Percentiles rank a stretch among this genome's conserved stretches.
Evolutionary conservation across 2,888 invertebrate genomes (phyloP).

Genomic region (Iphiclides podalirius): DNA sequence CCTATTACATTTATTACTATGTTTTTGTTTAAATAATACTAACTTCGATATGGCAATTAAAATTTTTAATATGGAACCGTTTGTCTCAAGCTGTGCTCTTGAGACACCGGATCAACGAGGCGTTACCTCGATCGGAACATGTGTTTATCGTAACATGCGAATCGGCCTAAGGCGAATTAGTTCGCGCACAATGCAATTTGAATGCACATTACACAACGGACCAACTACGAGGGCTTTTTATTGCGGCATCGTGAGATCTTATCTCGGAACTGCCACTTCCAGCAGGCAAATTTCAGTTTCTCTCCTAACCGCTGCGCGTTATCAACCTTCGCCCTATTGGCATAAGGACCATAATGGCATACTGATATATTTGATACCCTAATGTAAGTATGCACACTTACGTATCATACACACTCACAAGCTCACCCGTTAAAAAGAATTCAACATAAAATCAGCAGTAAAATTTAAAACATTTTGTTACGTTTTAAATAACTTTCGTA

Average conservation of each 20-base stretch:
- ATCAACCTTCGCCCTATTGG: constrained; percentile 54
- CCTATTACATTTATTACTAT: too few species aligned
- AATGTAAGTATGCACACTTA: constrained; percentile 59
- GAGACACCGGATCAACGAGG: constrained; percentile 27
- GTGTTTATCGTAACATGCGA: constrained; percentile 78
- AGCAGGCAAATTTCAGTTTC: constrained; percentile 77
- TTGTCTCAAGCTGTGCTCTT: too few species aligned
- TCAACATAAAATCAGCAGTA: constrained; percentile 79
- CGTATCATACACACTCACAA: constrained; percentile 56
- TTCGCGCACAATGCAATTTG: constrained; percentile 81
- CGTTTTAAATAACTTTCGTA: constrained; percentile 76
- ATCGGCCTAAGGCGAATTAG: constrained; percentile 80
- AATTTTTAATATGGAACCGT: too few species aligned
- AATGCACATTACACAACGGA: constrained; percentile 80
- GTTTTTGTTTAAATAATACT: too few species aligned
- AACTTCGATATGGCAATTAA: too few species aligned
- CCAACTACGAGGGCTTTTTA: constrained; percentile 78
- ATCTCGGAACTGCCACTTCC: constrained; percentile 79
- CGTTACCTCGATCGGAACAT: constrained; percentile 63
- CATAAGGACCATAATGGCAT: constrained; percentile 50
- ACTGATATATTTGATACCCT: constrained; percentile 34
- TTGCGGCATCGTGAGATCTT: constrained; percentile 80
- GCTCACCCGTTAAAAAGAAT: constrained; percentile 70
- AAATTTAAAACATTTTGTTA: constrained; percentile 80
- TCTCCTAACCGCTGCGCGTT: constrained; percentile 42